A percentile compares a stretch with the other conserved stretches of the same genome.
These are phyloP conservation scores for Trematomus bernacchii DNA, from an alignment of 2,797 vertebrate species.

Conservation along the genomic window DNA sequence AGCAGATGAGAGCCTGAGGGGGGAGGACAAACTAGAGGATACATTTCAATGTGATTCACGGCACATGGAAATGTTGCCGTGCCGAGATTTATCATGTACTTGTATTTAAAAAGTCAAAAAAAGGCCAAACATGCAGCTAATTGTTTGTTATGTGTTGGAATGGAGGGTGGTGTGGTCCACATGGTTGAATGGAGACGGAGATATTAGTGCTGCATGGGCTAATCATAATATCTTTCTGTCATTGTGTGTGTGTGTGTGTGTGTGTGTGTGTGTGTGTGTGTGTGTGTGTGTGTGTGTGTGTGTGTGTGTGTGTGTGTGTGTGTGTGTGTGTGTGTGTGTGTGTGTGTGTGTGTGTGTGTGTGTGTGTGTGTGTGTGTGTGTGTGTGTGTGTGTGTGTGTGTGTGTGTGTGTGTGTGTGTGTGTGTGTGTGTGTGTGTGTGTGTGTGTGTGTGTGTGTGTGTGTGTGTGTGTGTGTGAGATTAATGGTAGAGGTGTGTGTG, in stretches of 20 bases:
- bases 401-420: too few species aligned
- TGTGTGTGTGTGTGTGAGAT: slow-evolving; percentile 45
- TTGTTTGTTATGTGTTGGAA: slow-evolving; percentile 38
- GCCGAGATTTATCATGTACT: not conserved
- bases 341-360: slow-evolving; percentile 36
- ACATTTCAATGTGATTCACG: slow-evolving; percentile 49
- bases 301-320: too few species aligned
- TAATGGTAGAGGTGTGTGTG: slow-evolving; percentile 46
- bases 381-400: too few species aligned
- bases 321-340: too few species aligned
- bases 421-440: slow-evolving; percentile 38
- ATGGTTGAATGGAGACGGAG: slow-evolving; percentile 48
- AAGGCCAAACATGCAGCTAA: not conserved
- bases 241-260: slow-evolving; percentile 36
- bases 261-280: slow-evolving; percentile 38
- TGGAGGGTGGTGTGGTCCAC: slow-evolving; percentile 27
- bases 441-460: slow-evolving; percentile 22
- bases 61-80: slow-evolving; percentile 1
- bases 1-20: slow-evolving; percentile 1
- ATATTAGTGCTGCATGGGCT: slow-evolving; percentile 66
- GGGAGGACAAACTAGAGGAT: slow-evolving; percentile 36
- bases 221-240: slow-evolving; percentile 40
- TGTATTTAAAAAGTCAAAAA: not conserved
- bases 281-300: slow-evolving; percentile 33
- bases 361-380: slow-evolving; percentile 49